Base-by-base conservation (phyloP, 2,113 vertebrate species). In the Geothlypis trichas region DNA sequence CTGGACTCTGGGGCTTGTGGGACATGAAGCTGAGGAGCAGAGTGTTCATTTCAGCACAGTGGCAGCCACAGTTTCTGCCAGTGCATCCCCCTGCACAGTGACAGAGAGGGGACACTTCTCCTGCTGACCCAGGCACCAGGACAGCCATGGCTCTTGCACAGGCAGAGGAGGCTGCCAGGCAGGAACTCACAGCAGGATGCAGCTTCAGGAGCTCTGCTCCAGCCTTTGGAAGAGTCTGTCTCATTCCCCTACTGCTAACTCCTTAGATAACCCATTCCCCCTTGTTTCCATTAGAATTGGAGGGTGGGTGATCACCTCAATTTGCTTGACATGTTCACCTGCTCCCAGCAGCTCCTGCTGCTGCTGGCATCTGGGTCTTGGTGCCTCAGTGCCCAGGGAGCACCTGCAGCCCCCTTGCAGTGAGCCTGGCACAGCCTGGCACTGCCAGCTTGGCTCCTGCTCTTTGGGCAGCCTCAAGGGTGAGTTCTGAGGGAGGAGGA, bases 21-120 rank as follows among this genome's bases (percentile, higher is more conserved):
- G 44, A 24, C 33, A 17, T 1, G 0, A 51, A 51, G 26, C 0
- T 15, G 41, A 84, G 41, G 46, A 35, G 19, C 0, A 23, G 47
- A 33, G 5, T 3, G 1, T 49, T 63, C 1, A 15, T 30, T 76
- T 33, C 5, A 24, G 63, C 52, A 27, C 65, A 1, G 4, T 27
- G 46, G 27, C 87, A 84, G 39, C n/a, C 1, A 1, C 1, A 2
- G 11, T 51, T 46, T n/a, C 44, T 74, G 31, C 35, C 55, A 41
- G 6, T 2, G 3, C 46, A 26, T 54, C 39, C n/a, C 74, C 37
- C 54, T 62, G 52, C 41, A 5, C 1, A 35, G n/a, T 11, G 88
- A 54, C 44, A 41, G 54, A n/a, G 10, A n/a, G 10, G 49, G 59
- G 35, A 84, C 30, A 3, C 39, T 55, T 7, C 1, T 44, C 52